Evolutionary conservation across 2,797 vertebrate genomes (phyloP).

Genomic region (Gallinago stenura): DNA sequence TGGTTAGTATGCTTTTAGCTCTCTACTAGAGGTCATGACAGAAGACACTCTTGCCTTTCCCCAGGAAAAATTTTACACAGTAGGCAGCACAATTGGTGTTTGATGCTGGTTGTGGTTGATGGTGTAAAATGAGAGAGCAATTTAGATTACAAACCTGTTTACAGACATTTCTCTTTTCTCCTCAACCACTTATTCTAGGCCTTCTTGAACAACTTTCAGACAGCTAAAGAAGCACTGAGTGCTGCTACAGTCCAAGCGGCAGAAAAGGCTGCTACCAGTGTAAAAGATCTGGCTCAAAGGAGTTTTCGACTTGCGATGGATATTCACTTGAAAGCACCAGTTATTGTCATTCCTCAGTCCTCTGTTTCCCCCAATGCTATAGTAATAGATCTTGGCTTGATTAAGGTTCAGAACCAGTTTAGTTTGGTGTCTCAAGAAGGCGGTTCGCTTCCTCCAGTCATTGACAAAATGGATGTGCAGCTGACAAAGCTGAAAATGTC

Average conservation of each 20-base stretch:
- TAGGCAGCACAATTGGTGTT: not conserved
- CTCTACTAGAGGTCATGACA: no score
- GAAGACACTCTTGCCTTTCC: not conserved
- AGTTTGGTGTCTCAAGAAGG: constrained; percentile 75
- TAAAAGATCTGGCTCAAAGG: constrained; percentile 91
- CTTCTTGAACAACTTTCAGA: constrained; percentile 86
- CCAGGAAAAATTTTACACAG: not conserved
- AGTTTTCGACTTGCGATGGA: constrained; percentile 90
- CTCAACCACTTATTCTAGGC: constrained; percentile 62
- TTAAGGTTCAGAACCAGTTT: constrained; percentile 87
- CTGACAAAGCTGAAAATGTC: constrained; percentile 87
- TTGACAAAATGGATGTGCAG: constrained; percentile 87
- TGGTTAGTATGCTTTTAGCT: not conserved
- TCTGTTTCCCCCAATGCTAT: constrained; percentile 87
- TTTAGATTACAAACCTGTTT: not conserved
- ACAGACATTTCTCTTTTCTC: not conserved
- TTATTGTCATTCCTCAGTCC: constrained; percentile 92
- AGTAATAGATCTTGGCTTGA: constrained; percentile 91
- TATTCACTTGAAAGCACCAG: constrained; percentile 91
- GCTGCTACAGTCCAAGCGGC: constrained; percentile 92
- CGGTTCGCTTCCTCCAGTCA: constrained; percentile 80
- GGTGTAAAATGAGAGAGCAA: not conserved
- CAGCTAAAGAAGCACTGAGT: constrained; percentile 88
- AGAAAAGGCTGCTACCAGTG: constrained; percentile 91
- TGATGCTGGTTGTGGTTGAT: not conserved